Percentiles rank a stretch among this genome's conserved stretches.
phyloP scores from a whole-genome alignment of 2,888 invertebrate species.

The Odiellus spinosus region DNA sequence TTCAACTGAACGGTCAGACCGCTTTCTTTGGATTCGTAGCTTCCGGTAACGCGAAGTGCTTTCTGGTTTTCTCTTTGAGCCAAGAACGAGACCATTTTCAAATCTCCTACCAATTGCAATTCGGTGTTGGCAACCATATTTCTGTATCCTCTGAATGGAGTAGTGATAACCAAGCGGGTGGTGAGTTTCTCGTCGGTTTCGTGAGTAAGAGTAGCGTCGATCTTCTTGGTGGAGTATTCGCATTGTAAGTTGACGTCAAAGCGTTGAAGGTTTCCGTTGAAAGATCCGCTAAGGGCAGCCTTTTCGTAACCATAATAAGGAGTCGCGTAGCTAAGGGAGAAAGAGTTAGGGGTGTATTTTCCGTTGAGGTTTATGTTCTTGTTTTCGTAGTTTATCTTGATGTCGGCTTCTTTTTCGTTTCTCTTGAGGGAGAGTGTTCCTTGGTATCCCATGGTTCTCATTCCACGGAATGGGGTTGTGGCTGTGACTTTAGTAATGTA shows the following conservation, averaged over 20 bases:
- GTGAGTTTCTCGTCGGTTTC: neutral
- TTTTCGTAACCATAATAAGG: slow-evolving; percentile 8
- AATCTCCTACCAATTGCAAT: slow-evolving; percentile 1
- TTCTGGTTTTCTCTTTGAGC: too few species aligned
- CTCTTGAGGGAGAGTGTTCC: neutral
- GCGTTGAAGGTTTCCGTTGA: neutral
- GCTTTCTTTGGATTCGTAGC: too few species aligned
- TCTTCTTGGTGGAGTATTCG: neutral
- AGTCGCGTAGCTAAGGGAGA: slow-evolving; percentile 1
- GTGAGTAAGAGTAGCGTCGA: neutral
- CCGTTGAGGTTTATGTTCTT: too few species aligned
- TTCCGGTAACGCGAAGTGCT: too few species aligned
- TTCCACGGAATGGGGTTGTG: too few species aligned
- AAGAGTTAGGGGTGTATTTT: too few species aligned
- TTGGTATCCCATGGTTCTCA: neutral
- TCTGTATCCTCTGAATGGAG: slow-evolving; percentile 10
- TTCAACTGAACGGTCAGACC: too few species aligned
- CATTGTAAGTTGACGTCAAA: too few species aligned
- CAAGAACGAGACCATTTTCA: slow-evolving; percentile 2
- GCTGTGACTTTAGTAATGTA: too few species aligned
- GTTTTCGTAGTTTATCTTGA: neutral
- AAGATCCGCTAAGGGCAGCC: slow-evolving; percentile 2
- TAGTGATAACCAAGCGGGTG: slow-evolving; percentile 2
- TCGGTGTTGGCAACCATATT: slow-evolving; percentile 5
- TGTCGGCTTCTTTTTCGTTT: neutral